Evolutionary conservation across 37 sponge, comb jelly and placozoan genomes (phyloP), one percentile per base, ranked within the genome.

Genomic region (Hexactinellida sp.): DNA sequence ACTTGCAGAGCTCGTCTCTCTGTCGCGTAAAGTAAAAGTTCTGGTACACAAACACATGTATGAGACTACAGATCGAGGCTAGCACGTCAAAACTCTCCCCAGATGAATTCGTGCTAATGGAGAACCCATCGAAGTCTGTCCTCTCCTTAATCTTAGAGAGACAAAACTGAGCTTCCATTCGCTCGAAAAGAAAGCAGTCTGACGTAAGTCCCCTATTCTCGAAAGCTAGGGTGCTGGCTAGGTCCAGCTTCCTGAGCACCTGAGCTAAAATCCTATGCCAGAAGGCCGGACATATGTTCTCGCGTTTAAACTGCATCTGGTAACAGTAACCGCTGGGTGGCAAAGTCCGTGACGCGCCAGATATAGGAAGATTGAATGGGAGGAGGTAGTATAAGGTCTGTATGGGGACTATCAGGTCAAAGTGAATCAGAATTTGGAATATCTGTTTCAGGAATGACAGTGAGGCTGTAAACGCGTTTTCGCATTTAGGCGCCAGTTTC

Each of bases 401-500:
- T 25, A 63, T 63, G 34, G 76, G 76, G 3, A 63, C 76, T n/a
- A 63, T 10, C 76, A 63, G 34, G 34, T n/a, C 30, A n/a, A 25
- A n/a, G 5, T 63, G 25, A 3, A 63, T n/a, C 76, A 63, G 13
- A n/a, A 63, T 63, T 23, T 63, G 76, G 32, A 63, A 63, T 3
- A 63, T 63, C 76, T 63, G 76, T 25, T 10, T 63, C 76, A 63
- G 76, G 34, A 63, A 25, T n/a, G 76, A 32, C 19, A 63, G 76
- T 21, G 76, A 63, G 34, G 76, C 76, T 1, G 76, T 25, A 23
- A 63, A 63, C 1, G 76, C 76, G 76, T n/a, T 10, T 23, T 63
- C 32, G 13, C 76, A 63, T 63, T 63, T 63, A 63, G 76, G 76
- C 76, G 76, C 76, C 34, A 63, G 34, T 63, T 63, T 63, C 76